Base-by-base conservation (phyloP, 2,113 vertebrate genomes). In the Cavia aperea region DNA sequence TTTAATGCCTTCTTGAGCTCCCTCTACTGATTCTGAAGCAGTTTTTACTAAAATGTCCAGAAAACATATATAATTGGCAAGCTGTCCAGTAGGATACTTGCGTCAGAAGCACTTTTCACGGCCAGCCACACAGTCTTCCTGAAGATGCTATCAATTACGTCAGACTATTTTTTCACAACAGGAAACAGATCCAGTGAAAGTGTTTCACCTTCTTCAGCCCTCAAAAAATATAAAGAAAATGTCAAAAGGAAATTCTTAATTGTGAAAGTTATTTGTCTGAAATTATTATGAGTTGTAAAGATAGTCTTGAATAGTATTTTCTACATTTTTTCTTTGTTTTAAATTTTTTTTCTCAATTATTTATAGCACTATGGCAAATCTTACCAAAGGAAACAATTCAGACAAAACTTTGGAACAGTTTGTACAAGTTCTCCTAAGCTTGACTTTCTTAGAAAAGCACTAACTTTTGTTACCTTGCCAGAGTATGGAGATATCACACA, bases 61-160 rank as follows among this genome's bases (percentile, higher is more conserved):
- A 92, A 96, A 93, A 94, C 88, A 92, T 23, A 60, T 62, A 49
- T 83, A 95, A 93, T 84, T 94, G 94, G 89, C 0, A 13, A 81
- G 62, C 24, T 46, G 70, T 72, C 92, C 94, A 92, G 68, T 58
- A 7, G 4, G 81, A 70, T 66, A 36, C n/a, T 33, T 78, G 16
- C 31, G 65, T 70, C 3, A 0, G 60, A 77, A 89, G 75, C 51
- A 19, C 31, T 87, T 96, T 94, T 90, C 90, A 77, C 78, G 87
- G 82, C 79, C 77, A 79, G 89, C 18, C 77, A 85, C 51, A 84
- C 36, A 84, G 66, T 90, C 68, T 73, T 83, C 49, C 70, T 68
- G 9, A 33, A 92, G 68, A 63, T 75, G 60, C 87, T 72, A 77
- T 89, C 75, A 96, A 46, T 94, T 89, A 92, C 72, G n/a, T 60